These are phyloP conservation scores for Drosophila bifasciata DNA, from an alignment of 1,140 invertebrate genomes.

Conservation along the genomic window DNA sequence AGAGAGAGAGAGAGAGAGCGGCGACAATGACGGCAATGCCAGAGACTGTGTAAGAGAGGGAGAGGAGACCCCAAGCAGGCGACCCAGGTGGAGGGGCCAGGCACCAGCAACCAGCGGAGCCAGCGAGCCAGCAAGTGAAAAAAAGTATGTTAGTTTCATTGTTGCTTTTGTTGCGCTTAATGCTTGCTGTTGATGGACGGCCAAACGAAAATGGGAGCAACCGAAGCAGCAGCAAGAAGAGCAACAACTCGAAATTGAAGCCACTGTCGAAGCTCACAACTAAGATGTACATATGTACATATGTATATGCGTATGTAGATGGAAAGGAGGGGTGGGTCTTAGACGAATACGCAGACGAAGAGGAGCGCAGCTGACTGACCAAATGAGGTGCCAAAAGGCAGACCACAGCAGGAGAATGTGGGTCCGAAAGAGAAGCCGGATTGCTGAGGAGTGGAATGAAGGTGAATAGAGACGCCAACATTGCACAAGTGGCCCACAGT, in stretches of 20 bases:
- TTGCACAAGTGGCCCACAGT: slow-evolving; percentile 54
- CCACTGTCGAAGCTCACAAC: slow-evolving; percentile 21
- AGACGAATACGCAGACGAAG: not conserved
- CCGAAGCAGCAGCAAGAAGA: slow-evolving; percentile 26
- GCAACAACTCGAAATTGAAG: slow-evolving; percentile 20
- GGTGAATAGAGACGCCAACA: not conserved
- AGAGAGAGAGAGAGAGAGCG: too few relatives aligned
- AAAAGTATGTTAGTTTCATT: slow-evolving; percentile 73
- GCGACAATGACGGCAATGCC: too few relatives aligned
- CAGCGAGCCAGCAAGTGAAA: slow-evolving; percentile 1
- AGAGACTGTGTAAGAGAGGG: too few relatives aligned
- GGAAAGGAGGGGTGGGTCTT: not conserved
- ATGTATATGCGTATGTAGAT: not conserved
- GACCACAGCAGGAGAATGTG: not conserved
- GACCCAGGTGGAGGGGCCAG: not conserved
- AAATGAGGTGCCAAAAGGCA: slow-evolving; percentile 49
- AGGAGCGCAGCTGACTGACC: slow-evolving; percentile 12
- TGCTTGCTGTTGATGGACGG: slow-evolving; percentile 52
- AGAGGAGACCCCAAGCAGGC: too few relatives aligned
- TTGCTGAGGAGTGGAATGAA: not conserved
- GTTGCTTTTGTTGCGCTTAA: slow-evolving; percentile 49
- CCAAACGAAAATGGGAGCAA: slow-evolving; percentile 59
- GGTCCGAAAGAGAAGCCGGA: not conserved
- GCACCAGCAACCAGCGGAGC: not conserved
- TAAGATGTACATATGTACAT: not conserved